Percentiles rank a stretch among this genome's conserved stretches.
These are phyloP conservation scores for human DNA, from an alignment of 2,113 vertebrate genomes.

Conservation along the genomic window DNA sequence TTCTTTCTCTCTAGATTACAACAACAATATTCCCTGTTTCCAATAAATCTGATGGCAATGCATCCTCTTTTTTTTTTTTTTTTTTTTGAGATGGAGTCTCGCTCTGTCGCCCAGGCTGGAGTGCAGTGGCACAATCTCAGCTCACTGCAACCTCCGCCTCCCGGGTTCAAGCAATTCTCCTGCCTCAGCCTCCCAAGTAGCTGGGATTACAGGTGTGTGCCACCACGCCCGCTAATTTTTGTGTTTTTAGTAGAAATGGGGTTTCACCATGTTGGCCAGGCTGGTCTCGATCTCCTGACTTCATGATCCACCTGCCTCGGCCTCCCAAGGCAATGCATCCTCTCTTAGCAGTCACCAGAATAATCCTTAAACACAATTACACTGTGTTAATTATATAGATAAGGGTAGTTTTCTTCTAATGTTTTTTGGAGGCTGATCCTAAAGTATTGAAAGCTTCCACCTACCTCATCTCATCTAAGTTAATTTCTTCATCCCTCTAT, in stretches of 20 bases:
- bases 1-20: background rate
- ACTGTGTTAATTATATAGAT: background rate
- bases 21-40: background rate
- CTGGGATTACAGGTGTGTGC: too few species aligned
- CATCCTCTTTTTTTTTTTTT: background rate
- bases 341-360: background rate
- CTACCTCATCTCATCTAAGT: background rate
- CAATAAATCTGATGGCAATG: background rate
- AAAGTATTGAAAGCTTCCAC: background rate
- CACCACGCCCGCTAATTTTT: too few species aligned
- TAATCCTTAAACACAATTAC: background rate
- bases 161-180: too few species aligned
- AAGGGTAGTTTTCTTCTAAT: background rate
- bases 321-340: background rate
- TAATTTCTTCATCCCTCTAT: background rate
- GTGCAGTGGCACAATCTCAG: too few species aligned
- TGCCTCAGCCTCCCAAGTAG: too few species aligned
- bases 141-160: too few species aligned
- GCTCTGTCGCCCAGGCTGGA: too few species aligned
- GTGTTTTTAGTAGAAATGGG: too few species aligned
- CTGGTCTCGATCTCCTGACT: too few species aligned
- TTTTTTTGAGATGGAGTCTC: too few species aligned
- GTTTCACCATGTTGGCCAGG: too few species aligned
- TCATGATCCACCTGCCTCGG: too few species aligned
- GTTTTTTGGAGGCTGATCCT: background rate